Evolutionary conservation across 2,113 vertebrate genomes (phyloP).

Genomic region (Corythornis cristatus): DNA sequence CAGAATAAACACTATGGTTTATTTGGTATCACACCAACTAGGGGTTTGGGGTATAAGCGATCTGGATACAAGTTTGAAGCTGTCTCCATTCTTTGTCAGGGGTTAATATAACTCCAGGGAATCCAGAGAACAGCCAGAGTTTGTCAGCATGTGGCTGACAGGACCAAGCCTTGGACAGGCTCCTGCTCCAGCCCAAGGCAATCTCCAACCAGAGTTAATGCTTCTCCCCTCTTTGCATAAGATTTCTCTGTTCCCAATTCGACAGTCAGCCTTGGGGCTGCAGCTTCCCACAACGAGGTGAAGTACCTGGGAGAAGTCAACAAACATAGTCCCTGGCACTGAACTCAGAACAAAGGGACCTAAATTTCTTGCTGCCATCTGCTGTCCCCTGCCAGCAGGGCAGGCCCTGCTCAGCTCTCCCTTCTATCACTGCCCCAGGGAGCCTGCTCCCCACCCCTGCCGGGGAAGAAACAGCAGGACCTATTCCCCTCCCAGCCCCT

Average conservation of each 20-base stretch:
- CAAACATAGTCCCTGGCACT: accelerated
- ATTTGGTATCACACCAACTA: neutral
- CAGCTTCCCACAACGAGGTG: neutral
- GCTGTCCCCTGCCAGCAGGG: neutral
- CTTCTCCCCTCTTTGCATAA: neutral
- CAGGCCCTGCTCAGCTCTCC: neutral
- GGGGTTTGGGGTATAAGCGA: neutral
- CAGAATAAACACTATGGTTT: neutral
- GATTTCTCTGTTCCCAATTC: neutral
- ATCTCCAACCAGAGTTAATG: neutral
- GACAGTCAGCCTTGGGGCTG: neutral
- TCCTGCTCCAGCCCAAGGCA: neutral
- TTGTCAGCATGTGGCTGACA: neutral
- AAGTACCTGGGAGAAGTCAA: neutral
- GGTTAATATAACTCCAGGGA: neutral
- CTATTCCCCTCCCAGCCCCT: neutral
- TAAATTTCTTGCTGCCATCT: slow-evolving; percentile 22
- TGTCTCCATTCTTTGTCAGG: neutral
- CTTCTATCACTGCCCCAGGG: neutral
- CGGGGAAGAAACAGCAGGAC: neutral
- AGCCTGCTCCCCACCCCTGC: no score
- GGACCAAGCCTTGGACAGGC: neutral
- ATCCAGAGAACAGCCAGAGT: neutral
- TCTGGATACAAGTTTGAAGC: neutral
- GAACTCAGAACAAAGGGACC: neutral